These are phyloP conservation scores for Propithecus deckenii DNA, from an alignment of 2,797 vertebrate genomes.

Conservation along the genomic window DNA sequence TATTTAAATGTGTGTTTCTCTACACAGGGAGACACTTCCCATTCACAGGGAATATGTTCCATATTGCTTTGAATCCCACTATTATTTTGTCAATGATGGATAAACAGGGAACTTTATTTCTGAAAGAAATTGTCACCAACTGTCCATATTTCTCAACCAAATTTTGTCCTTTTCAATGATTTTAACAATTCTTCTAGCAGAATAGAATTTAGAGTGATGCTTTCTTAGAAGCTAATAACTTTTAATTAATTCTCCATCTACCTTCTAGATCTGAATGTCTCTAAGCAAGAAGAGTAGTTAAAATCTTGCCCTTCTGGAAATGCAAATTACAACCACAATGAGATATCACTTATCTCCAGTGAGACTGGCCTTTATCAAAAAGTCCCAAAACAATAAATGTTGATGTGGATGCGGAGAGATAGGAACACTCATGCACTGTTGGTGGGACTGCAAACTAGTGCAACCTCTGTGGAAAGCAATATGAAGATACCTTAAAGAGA, in stretches of 20 bases:
- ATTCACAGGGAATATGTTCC: neutral
- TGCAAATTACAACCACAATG: no score
- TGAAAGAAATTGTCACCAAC: constrained; percentile 21
- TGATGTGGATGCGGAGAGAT: no score
- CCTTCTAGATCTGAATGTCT: neutral
- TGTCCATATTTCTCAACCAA: neutral
- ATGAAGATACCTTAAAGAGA: no score
- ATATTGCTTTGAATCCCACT: neutral
- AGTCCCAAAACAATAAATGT: no score
- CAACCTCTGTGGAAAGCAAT: no score
- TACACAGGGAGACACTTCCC: neutral
- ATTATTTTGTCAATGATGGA: neutral
- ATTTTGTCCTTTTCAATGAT: neutral
- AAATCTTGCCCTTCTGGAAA: neutral
- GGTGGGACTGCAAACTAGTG: no score
- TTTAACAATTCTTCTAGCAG: neutral
- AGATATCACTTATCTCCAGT: no score
- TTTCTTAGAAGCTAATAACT: neutral
- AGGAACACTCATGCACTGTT: no score
- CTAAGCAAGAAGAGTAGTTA: neutral
- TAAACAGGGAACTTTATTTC: neutral
- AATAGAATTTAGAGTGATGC: neutral
- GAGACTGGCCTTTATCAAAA: no score
- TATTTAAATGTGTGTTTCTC: neutral
- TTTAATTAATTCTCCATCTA: constrained; percentile 4